Conservation (phyloP, 2,797 vertebrate species). For the Urophycis tenuis region DNA sequence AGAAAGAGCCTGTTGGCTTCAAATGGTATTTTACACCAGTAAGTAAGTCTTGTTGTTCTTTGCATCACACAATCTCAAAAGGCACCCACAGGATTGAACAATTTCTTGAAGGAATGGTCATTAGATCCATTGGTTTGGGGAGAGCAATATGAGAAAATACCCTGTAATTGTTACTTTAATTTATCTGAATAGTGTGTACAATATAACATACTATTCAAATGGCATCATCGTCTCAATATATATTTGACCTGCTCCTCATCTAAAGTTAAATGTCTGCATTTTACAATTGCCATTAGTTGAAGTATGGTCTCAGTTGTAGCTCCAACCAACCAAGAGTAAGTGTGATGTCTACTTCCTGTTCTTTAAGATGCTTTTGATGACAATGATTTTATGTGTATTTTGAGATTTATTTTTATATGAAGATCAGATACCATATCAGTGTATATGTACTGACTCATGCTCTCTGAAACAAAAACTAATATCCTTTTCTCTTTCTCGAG, state of each 20-base stretch:
- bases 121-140: too few species aligned
- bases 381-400: conserved; percentile 44
- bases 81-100: too few species aligned
- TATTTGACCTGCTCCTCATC: too few species aligned
- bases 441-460: conserved; percentile 74
- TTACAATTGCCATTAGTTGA: background rate
- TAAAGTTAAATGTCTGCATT: too few species aligned
- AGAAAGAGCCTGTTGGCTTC: background rate
- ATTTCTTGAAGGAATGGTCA: too few species aligned
- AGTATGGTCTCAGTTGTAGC: background rate
- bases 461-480: conserved; percentile 46
- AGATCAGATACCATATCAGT: conserved; percentile 75
- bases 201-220: too few species aligned
- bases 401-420: conserved; percentile 69
- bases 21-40: background rate
- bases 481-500: conserved; percentile 41
- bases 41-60: background rate
- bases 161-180: too few species aligned
- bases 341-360: background rate
- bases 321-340: background rate
- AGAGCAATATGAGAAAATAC: too few species aligned
- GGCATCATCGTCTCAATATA: too few species aligned
- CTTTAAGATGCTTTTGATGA: conserved; percentile 23
- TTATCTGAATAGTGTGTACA: too few species aligned
- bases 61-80: background rate